A percentile compares a stretch with the other conserved stretches of the same genome.
phyloP scores from a whole-genome alignment of 2,113 vertebrate species.

The Pan paniscus region DNA sequence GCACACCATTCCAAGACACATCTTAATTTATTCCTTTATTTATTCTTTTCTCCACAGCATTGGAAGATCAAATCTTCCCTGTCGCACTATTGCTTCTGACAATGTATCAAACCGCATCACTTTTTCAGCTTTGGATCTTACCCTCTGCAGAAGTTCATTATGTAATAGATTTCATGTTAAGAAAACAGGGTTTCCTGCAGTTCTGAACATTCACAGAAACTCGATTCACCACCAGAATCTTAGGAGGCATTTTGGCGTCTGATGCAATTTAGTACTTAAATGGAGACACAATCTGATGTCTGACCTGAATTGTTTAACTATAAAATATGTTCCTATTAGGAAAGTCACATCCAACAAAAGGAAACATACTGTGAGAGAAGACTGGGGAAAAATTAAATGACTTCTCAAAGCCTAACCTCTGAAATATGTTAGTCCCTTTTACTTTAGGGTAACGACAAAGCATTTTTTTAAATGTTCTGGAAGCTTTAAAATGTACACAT shows the following conservation, averaged over 20 bases:
- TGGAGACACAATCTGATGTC: neutral
- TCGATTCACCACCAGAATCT: conserved; percentile 58
- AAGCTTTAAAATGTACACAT: neutral
- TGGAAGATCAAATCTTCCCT: conserved; percentile 58
- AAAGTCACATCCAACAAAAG: neutral
- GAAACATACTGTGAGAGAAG: neutral
- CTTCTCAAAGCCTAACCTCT: neutral
- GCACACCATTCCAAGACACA: neutral
- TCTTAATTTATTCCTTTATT: conserved; percentile 36
- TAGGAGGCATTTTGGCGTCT: conserved; percentile 38
- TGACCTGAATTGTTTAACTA: conserved; percentile 57
- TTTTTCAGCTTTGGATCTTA: conserved; percentile 29
- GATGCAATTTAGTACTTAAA: conserved; percentile 35
- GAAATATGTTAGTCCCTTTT: neutral
- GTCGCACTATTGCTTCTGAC: neutral
- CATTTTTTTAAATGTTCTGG: neutral
- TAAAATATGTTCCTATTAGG: neutral
- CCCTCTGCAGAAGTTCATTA: conserved; percentile 62
- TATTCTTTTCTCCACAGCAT: conserved; percentile 36
- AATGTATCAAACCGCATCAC: conserved; percentile 36
- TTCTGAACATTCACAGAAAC: conserved; percentile 46
- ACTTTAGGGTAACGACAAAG: neutral
- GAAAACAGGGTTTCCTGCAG: conserved; percentile 51
- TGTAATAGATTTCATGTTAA: conserved; percentile 30
- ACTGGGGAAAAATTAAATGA: neutral